A percentile compares a stretch with the other conserved stretches of the same genome.
These are phyloP conservation scores for Latheticus oryzae DNA, from an alignment of 2,888 invertebrate species.

Conservation along the genomic window DNA sequence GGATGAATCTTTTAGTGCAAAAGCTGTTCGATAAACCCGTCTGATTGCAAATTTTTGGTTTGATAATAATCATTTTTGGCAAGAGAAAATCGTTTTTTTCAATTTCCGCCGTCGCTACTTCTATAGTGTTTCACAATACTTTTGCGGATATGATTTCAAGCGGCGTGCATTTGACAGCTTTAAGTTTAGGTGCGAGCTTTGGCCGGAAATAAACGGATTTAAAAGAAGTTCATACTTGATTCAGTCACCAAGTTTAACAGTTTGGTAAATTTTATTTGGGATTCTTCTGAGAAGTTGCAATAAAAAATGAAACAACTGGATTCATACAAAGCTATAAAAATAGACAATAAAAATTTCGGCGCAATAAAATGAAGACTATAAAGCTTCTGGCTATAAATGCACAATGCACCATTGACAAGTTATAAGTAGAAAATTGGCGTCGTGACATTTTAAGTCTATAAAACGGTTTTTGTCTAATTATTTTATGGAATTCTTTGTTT, in stretches of 20 bases:
- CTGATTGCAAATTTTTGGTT: conserved; percentile 25
- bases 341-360: conserved; percentile 10
- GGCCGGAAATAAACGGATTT: conserved; percentile 51
- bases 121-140: conserved; percentile 50
- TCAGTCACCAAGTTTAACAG: too few relatives aligned
- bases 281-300: too few relatives aligned
- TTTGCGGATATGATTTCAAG: conserved; percentile 54
- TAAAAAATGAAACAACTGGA: conserved; percentile 3
- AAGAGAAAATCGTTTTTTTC: conserved; percentile 45
- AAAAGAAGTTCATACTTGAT: conserved; percentile 51
- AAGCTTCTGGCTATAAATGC: conserved; percentile 22
- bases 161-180: conserved; percentile 56
- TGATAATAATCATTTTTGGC: conserved; percentile 33
- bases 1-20: conserved; percentile 16
- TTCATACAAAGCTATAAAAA: conserved; percentile 22
- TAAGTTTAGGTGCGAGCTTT: conserved; percentile 53
- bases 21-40: conserved; percentile 25
- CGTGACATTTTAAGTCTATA: conserved; percentile 22
- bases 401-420: conserved; percentile 36
- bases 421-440: conserved; percentile 26
- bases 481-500: neutral
- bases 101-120: conserved; percentile 55
- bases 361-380: conserved; percentile 24
- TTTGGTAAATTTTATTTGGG: too few relatives aligned
- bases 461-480: conserved; percentile 1